Evolutionary conservation across 2,113 vertebrate species (phyloP), one percentile per base, ranked within the genome.

Genomic region (Myotis brandtii): DNA sequence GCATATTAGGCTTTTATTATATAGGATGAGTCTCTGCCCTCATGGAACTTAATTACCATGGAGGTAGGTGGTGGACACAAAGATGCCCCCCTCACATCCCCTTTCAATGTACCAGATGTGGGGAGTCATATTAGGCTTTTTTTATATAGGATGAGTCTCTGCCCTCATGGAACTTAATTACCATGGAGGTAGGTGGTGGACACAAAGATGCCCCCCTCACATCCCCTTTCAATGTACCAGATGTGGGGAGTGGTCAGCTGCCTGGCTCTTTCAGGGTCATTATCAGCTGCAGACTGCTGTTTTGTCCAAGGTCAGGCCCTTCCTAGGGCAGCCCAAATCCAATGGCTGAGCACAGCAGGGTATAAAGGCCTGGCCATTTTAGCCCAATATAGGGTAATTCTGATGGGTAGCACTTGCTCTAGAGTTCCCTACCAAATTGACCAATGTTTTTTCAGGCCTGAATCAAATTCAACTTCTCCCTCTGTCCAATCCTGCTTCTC

Each of bases 151-250:
- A 56, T 25, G 48, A 86, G 14, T 17, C 6, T 10, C 56, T 89
- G 37, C 21, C n/a, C n/a, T 70, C 59, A n/a, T 11, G 13, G 23
- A 86, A 8, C 25, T 62, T 80, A 32, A 20, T 80, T 85, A 59
- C 16, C n/a, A 11, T 2, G 0, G 9, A 25, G 1, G 17, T 56
- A 30, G 62, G 18, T 6, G 23, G 13, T 9, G 11, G 56, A 18
- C 17, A 25, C 46, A 43, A 76, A 84, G 43, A 66, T 43, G 54
- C 32, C 20, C 48, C 48, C 64, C 27, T 70, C 27, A 69, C 20
- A 66, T 66, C 18, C 12, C 17, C 25, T 54, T 66, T 70, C 6
- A 48, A 50, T 73, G 48, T 67, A 11, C 40, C 50, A 43, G 25
- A 32, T 54, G 34, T 32, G 32, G n/a, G 50, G 59, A 32, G 27